These are phyloP conservation scores for Cephalopholis sonnerati DNA, from an alignment of 2,113 vertebrate genomes.

Conservation along the genomic window DNA sequence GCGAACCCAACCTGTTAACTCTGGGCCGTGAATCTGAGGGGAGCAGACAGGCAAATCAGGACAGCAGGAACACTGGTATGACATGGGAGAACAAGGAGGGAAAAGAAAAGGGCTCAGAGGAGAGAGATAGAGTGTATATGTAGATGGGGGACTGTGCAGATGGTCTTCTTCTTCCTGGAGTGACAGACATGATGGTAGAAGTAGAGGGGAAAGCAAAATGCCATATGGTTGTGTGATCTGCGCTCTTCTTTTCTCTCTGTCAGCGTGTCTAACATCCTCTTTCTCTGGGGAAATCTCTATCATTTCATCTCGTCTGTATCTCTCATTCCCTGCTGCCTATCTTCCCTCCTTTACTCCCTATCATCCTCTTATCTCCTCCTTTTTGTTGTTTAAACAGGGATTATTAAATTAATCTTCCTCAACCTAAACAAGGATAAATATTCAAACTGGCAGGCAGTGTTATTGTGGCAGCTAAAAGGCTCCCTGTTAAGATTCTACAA, in stretches of 20 bases:
- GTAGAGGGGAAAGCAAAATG: slow-evolving; percentile 60
- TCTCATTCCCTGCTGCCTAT: slow-evolving; percentile 22
- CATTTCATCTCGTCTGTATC: slow-evolving; percentile 55
- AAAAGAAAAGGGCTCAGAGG: slow-evolving; percentile 21
- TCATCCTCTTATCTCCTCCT: slow-evolving; percentile 50
- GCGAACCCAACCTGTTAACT: slow-evolving; percentile 61
- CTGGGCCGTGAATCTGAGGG: slow-evolving; percentile 13
- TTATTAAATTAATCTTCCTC: slow-evolving; percentile 57
- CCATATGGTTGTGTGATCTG: slow-evolving; percentile 74
- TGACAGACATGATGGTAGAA: slow-evolving; percentile 61
- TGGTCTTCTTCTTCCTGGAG: slow-evolving; percentile 58
- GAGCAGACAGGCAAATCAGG: slow-evolving; percentile 35
- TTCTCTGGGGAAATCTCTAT: slow-evolving; percentile 64
- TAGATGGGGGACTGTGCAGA: slow-evolving; percentile 53
- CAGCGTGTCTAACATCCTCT: slow-evolving; percentile 50
- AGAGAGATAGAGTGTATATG: slow-evolving; percentile 21
- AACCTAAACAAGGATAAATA: slow-evolving; percentile 46
- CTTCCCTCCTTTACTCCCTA: slow-evolving; percentile 11
- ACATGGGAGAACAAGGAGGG: slow-evolving; percentile 28
- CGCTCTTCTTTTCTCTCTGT: slow-evolving; percentile 51
- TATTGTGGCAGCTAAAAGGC: slow-evolving; percentile 49
- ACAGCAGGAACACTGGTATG: slow-evolving; percentile 31
- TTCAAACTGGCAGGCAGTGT: slow-evolving; percentile 36
- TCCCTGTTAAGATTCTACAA: slow-evolving; percentile 53
- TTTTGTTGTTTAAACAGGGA: slow-evolving; percentile 61